Conservation (phyloP, 1,140 invertebrate genomes). For the Trichonephila clavata region DNA sequence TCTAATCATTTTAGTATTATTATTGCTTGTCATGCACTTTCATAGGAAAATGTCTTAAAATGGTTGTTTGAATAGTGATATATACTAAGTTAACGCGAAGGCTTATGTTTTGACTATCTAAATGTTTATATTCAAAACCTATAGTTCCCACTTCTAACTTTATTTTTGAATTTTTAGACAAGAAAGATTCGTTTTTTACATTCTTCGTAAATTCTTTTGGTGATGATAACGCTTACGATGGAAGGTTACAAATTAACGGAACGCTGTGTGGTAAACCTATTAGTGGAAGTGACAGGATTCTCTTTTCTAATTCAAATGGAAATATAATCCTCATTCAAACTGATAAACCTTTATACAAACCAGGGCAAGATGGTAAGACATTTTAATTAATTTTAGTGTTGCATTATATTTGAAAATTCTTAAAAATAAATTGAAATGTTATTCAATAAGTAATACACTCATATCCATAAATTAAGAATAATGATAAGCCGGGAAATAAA, state of each 20-base stretch:
- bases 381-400: neutral
- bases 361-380: conserved; percentile 82
- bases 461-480: too few species aligned
- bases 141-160: too few species aligned
- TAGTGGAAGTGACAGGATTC: conserved; percentile 80
- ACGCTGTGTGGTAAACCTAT: conserved; percentile 82
- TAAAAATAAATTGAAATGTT: too few species aligned
- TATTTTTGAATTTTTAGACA: conserved; percentile 76
- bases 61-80: too few species aligned
- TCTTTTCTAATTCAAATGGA: conserved; percentile 81
- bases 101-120: too few species aligned
- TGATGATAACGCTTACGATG: conserved; percentile 80
- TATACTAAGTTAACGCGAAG: too few species aligned
- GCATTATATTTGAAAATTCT: too few species aligned
- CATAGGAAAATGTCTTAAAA: too few species aligned
- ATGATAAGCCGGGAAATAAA: too few species aligned
- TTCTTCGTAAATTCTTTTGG: conserved; percentile 80
- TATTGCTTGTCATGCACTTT: too few species aligned
- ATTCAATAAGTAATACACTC: too few species aligned
- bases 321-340: conserved; percentile 81
- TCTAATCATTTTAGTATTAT: too few species aligned
- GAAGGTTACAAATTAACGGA: conserved; percentile 83
- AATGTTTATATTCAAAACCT: neutral
- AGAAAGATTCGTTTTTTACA: conserved; percentile 80
- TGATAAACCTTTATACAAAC: conserved; percentile 85